Evolutionary conservation across 2,888 invertebrate species (phyloP).

Genomic region (Clanis bilineata): DNA sequence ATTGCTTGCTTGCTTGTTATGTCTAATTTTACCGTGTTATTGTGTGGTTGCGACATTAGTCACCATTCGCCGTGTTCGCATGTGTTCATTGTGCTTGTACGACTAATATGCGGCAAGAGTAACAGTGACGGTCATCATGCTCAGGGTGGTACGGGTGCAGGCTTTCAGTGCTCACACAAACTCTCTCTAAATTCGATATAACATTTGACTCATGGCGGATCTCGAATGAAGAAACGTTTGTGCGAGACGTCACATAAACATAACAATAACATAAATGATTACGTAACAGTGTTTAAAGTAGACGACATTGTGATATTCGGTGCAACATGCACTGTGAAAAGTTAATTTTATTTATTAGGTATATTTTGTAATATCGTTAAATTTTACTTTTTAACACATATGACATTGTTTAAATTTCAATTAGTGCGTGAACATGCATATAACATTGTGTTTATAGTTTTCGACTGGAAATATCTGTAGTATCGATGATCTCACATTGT

Average conservation of each 20-base stretch:
- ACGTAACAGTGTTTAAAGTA: constrained; percentile 58
- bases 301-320: constrained; percentile 68
- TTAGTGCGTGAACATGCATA: constrained; percentile 60
- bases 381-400: constrained; percentile 22
- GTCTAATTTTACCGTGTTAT: constrained; percentile 22
- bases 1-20: constrained; percentile 25
- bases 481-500: constrained; percentile 11
- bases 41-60: constrained; percentile 18
- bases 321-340: constrained; percentile 77
- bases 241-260: constrained; percentile 49
- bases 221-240: constrained; percentile 41
- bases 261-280: constrained; percentile 52
- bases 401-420: constrained; percentile 31
- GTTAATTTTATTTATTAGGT: constrained; percentile 47
- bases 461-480: constrained; percentile 56
- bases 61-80: constrained; percentile 26
- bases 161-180: constrained; percentile 63
- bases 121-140: constrained; percentile 68
- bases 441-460: constrained; percentile 44
- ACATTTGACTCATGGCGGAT: constrained; percentile 5
- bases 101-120: constrained; percentile 46
- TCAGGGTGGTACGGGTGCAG: constrained; percentile 79
- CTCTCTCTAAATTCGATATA: constrained; percentile 28
- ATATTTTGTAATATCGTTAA: constrained; percentile 27
- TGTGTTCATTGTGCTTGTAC: constrained; percentile 45